A percentile compares a stretch with the other conserved stretches of the same genome.
phyloP scores from a whole-genome alignment of 2,888 invertebrate genomes.

The Elgonia sp. region DNA sequence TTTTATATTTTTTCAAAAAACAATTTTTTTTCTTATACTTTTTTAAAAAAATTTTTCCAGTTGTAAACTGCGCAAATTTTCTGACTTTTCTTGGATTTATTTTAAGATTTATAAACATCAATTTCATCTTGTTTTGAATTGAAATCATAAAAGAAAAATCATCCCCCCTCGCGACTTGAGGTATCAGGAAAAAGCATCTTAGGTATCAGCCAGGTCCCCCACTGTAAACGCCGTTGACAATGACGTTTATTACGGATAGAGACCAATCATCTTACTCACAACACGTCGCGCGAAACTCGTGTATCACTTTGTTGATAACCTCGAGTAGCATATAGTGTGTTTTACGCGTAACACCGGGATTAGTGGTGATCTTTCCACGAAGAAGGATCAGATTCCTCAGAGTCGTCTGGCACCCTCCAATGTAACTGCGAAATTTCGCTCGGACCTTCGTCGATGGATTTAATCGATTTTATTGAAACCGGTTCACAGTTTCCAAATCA shows the following conservation, averaged over 20 bases:
- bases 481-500: too few species aligned
- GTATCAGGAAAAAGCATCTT: conserved; percentile 18
- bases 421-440: too few species aligned
- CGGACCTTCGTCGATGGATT: too few species aligned
- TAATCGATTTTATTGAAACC: too few species aligned
- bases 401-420: too few species aligned
- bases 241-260: conserved; percentile 22
- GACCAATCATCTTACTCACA: conserved; percentile 15
- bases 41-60: too few species aligned
- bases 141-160: conserved; percentile 7
- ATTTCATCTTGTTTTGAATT: neutral
- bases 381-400: neutral
- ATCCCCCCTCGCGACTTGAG: neutral
- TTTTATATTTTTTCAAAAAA: too few species aligned
- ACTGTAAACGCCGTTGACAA: neutral
- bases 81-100: too few species aligned
- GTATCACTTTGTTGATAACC: conserved; percentile 17
- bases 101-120: neutral
- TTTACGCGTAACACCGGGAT: neutral
- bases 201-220: neutral
- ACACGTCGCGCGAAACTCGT: conserved; percentile 29
- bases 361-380: neutral
- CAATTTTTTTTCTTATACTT: too few species aligned
- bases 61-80: too few species aligned
- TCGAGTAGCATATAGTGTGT: neutral